These are phyloP conservation scores for Xerus inauris DNA, from an alignment of 2,113 vertebrate genomes.

Conservation along the genomic window DNA sequence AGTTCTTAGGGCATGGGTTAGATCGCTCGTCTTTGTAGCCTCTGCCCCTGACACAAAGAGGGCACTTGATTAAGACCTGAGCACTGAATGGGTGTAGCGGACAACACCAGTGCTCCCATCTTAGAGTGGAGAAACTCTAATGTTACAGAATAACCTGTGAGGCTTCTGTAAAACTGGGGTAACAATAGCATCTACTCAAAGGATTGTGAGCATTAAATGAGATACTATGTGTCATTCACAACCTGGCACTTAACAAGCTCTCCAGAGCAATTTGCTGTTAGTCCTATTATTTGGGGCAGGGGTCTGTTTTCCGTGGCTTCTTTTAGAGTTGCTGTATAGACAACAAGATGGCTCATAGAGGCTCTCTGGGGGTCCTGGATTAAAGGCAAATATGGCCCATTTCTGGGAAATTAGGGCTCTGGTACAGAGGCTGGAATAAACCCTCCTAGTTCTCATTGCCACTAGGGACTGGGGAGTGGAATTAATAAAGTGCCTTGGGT, in stretches of 20 bases:
- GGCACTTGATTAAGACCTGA: not conserved
- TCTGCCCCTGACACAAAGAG: not conserved
- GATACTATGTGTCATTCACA: not conserved
- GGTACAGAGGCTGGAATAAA: not conserved
- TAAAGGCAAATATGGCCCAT: not conserved
- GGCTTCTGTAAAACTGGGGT: not conserved
- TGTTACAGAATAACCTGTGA: not conserved
- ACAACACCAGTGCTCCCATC: not conserved
- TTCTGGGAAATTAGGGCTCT: constrained; percentile 25
- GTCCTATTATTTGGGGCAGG: not conserved
- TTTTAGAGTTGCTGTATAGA: not conserved
- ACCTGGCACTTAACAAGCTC: not conserved
- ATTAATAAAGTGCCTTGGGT: constrained; percentile 5
- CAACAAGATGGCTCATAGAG: not conserved
- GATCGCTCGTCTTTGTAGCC: not conserved
- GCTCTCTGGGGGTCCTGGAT: not conserved
- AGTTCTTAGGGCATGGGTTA: no score
- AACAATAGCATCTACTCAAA: not conserved
- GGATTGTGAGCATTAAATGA: not conserved
- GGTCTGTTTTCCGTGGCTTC: not conserved
- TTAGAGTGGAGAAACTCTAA: not conserved
- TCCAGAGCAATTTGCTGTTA: not conserved
- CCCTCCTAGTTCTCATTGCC: not conserved
- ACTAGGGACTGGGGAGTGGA: not conserved
- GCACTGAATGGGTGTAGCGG: not conserved